Base-by-base conservation (phyloP, 1,140 invertebrate genomes). In the Palaemon carinicauda region DNA sequence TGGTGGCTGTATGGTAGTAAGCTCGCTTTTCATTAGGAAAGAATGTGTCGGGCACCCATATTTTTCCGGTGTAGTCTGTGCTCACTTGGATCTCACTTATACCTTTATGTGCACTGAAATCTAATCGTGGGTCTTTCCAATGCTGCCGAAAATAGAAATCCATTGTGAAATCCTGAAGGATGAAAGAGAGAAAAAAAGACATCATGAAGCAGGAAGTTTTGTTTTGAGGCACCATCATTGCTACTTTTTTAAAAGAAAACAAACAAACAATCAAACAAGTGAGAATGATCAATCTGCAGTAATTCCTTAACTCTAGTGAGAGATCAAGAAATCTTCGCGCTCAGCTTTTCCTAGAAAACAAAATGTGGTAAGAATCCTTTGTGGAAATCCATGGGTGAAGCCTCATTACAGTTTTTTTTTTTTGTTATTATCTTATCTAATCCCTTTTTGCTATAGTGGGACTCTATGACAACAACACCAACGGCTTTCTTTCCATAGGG, bases 71-170 rank as follows among this genome's bases (percentile, higher is more conserved):
- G 92, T 97, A 98, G 93, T 97, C 98, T 89, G 95, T 98, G 90
- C 95, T 97, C 89, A 96, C 93, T 86, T 89, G 89, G 73, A 98
- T 93, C 89, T 96, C 97, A 91, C 97, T 96, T 87, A 97, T 96
- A 85, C 96, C 96, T 60, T 94, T 94, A 91, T 95, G 93, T 92
- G 96, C 95, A 92, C 95, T 95, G 93, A 98, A 98, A 88, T 95
- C 96, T 91, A 99, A 93, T 90, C 98, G 94, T 89, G 96, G 96
- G 93, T 99, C 98, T 91, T 96, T 97, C 98, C 98, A 99, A 93
- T 97, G 97, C 94, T 99, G 98, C 92, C 98, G 96, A 93, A 98
- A 98, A 95, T 99, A 99, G 94, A 99, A 98, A 94, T 99, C 98
- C 94, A 98, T 93, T 87, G 98, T 99, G 93, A 98, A 99, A 93